phyloP scores from a whole-genome alignment of 1,140 invertebrate species.

The Trichonephila inaurata region DNA sequence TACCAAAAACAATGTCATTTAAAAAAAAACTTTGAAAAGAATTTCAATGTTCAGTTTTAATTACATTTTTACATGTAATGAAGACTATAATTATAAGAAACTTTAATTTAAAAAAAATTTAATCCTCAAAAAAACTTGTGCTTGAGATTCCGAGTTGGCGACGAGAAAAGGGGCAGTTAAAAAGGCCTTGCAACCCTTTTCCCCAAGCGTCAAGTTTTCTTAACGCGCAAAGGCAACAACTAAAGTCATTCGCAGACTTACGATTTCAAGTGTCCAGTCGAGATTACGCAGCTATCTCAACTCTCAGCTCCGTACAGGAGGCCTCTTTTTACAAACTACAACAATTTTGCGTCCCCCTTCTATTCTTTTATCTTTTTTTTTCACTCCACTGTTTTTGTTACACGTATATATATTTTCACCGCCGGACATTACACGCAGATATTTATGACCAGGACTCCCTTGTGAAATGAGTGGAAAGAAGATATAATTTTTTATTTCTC shows the following conservation, averaged over 20 bases:
- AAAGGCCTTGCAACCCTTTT: constrained; percentile 39
- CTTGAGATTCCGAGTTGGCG: constrained; percentile 16
- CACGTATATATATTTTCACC: constrained; percentile 55
- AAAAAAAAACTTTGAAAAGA: too few relatives aligned
- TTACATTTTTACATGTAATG: too few relatives aligned
- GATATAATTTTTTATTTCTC: constrained; percentile 74
- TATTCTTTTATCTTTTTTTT: not conserved
- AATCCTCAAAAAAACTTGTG: not conserved
- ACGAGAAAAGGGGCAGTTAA: not conserved
- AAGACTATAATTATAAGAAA: too few relatives aligned
- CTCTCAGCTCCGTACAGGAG: constrained; percentile 29
- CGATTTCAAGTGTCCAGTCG: constrained; percentile 70
- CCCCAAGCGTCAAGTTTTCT: constrained; percentile 59
- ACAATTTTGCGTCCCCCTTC: constrained; percentile 40
- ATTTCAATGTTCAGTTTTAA: too few relatives aligned
- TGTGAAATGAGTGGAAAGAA: constrained; percentile 75
- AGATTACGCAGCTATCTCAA: constrained; percentile 73
- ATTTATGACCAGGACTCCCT: constrained; percentile 69
- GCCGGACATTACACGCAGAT: constrained; percentile 65
- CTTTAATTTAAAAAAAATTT: too few relatives aligned
- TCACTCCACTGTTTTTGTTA: constrained; percentile 46
- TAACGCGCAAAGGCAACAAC: constrained; percentile 5
- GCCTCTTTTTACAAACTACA: constrained; percentile 71
- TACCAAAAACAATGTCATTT: too few relatives aligned
- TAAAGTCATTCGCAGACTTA: constrained; percentile 62